Evolutionary conservation across 92 coral and sea anemone species (phyloP).

Genomic region (Epizoanthus rinbou): DNA sequence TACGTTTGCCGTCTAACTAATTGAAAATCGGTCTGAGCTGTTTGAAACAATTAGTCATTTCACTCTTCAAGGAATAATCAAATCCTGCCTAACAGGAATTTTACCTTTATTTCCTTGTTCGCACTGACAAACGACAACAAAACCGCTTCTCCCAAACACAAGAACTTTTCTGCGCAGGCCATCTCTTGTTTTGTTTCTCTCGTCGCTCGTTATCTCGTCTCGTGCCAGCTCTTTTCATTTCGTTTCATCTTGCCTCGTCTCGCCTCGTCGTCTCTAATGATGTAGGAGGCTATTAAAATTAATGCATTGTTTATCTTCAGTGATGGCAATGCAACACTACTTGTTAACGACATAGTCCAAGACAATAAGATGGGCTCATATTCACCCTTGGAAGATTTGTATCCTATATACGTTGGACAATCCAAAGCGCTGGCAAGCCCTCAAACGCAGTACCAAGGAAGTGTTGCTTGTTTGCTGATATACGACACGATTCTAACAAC

Average conservation of each 20-base stretch:
- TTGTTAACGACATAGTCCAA: slow-evolving; percentile 9
- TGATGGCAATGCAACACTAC: slow-evolving; percentile 7
- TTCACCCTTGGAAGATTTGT: not conserved
- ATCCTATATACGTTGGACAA: slow-evolving; percentile 23
- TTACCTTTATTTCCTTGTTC: no score
- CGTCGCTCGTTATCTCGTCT: not conserved
- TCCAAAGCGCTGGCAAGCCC: not conserved
- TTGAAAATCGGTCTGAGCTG: no score
- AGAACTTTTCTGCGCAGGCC: no score
- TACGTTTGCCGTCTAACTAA: no score
- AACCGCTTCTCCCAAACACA: no score
- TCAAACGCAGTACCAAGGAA: not conserved
- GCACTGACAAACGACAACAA: no score
- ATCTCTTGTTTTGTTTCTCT: no score
- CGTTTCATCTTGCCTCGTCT: not conserved
- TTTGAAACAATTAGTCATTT: no score
- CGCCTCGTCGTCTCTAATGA: not conserved
- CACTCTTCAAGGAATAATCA: no score
- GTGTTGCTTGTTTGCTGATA: slow-evolving; percentile 3
- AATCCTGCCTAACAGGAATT: no score
- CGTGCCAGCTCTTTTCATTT: not conserved
- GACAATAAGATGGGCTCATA: not conserved
- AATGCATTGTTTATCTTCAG: not conserved
- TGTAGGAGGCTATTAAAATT: not conserved
- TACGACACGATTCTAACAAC: not conserved